Percentiles rank a stretch among this genome's conserved stretches.
phyloP scores from a whole-genome alignment of 1,140 invertebrate species.

The Lepeophtheirus salmonis region DNA sequence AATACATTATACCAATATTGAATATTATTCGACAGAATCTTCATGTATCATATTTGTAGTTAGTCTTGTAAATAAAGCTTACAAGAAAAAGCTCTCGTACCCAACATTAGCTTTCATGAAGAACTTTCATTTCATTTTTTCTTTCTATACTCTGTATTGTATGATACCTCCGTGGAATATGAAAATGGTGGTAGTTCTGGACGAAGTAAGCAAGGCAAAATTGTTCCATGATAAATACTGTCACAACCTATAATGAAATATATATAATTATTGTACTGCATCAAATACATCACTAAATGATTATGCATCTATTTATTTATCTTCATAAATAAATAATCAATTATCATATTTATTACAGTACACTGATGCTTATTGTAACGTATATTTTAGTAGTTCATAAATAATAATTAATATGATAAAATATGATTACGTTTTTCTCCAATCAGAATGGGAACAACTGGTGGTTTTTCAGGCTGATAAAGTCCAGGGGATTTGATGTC shows the following conservation, averaged over 20 bases:
- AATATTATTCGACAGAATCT: no score
- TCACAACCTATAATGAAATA: conserved; percentile 6
- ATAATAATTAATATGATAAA: no score
- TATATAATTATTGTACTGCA: not conserved
- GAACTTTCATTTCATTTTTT: not conserved
- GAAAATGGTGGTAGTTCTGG: conserved; percentile 6
- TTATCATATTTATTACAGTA: no score
- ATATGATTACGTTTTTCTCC: not conserved
- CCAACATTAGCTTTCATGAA: not conserved
- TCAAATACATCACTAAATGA: no score
- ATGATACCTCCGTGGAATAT: conserved; percentile 2
- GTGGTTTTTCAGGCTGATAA: not conserved
- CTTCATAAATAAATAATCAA: no score
- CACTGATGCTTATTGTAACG: no score
- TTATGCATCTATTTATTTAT: no score
- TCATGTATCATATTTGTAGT: no score
- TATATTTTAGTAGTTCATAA: no score
- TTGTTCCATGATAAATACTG: conserved; percentile 14
- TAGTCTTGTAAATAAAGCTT: no score
- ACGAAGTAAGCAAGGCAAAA: conserved; percentile 12
- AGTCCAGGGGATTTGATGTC: not conserved
- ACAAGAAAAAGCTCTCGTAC: no score
- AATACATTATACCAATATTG: no score
- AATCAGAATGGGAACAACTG: not conserved
- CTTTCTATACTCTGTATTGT: conserved; percentile 13